Percentiles rank a stretch among this genome's conserved stretches.
phyloP scores from a whole-genome alignment of 2,113 vertebrate genomes.

The Dipodomys stephensi region DNA sequence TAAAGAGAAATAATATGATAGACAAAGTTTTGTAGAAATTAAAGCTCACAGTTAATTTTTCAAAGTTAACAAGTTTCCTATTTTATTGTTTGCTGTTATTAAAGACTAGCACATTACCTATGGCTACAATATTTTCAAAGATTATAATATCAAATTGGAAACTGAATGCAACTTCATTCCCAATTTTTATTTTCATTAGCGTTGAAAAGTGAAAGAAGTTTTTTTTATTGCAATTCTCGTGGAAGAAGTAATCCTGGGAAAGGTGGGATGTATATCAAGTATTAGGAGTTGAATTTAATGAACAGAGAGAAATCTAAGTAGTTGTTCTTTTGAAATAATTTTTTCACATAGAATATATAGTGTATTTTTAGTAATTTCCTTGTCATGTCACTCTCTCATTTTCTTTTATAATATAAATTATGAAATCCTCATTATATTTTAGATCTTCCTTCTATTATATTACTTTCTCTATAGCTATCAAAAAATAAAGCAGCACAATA shows the following conservation, averaged over 20 bases:
- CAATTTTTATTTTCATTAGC: conserved; percentile 46
- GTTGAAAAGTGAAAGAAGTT: conserved; percentile 50
- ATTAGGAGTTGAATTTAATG: neutral
- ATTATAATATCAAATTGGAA: conserved; percentile 58
- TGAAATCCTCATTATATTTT: conserved; percentile 36
- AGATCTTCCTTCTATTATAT: neutral
- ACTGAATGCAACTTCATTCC: conserved; percentile 63
- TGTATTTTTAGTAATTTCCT: conserved; percentile 49
- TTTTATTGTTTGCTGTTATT: conserved; percentile 4
- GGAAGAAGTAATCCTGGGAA: conserved; percentile 48
- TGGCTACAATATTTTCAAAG: conserved; percentile 57
- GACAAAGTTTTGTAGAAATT: conserved; percentile 48
- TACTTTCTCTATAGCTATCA: conserved; percentile 29
- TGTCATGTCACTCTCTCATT: conserved; percentile 33
- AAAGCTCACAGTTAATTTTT: conserved; percentile 36
- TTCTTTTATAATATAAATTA: conserved; percentile 29
- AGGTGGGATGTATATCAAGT: neutral
- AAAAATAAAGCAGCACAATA: conserved; percentile 21
- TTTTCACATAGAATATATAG: conserved; percentile 40
- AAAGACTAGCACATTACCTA: neutral
- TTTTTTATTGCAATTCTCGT: neutral
- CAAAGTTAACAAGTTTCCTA: conserved; percentile 10
- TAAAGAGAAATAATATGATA: conserved; percentile 34
- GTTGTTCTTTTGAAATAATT: conserved; percentile 53
- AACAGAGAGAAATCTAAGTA: conserved; percentile 25